These are phyloP conservation scores for Malthinus seriepunctatus DNA, from an alignment of 2,888 invertebrate genomes.

Conservation along the genomic window DNA sequence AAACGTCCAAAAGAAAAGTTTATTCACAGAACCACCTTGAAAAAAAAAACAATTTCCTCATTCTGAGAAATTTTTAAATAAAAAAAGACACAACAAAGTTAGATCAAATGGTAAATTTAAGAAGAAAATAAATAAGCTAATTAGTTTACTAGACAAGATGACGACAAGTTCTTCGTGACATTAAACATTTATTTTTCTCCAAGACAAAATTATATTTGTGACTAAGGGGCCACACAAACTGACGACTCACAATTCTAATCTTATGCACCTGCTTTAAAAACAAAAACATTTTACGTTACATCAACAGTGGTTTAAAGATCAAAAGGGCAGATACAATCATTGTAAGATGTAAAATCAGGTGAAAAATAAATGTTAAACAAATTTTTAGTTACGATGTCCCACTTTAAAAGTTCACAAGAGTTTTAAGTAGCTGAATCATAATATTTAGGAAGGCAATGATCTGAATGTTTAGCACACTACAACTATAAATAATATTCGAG, in stretches of 20 bases:
- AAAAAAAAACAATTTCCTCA: conserved; percentile 7
- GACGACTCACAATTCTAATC: conserved; percentile 15
- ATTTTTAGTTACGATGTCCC: no score
- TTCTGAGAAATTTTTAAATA: conserved; percentile 11
- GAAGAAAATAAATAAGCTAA: conserved; percentile 18
- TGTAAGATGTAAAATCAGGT: neutral
- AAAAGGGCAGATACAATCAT: neutral
- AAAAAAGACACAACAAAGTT: neutral
- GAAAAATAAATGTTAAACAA: neutral
- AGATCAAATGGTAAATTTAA: conserved; percentile 3
- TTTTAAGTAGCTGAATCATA: conserved; percentile 8
- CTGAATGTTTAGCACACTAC: conserved; percentile 22
- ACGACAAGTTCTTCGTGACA: conserved; percentile 23
- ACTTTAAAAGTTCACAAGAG: no score
- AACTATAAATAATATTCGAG: conserved; percentile 22
- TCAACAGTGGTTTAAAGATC: neutral
- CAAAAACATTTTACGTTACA: conserved; percentile 4
- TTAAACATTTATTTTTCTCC: conserved; percentile 17
- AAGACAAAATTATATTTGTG: conserved; percentile 22
- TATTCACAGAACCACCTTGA: neutral
- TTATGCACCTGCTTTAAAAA: conserved; percentile 15
- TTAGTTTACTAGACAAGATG: conserved; percentile 25
- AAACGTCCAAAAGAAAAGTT: no score
- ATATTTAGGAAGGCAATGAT: conserved; percentile 21
- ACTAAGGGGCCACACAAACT: conserved; percentile 21